Evolutionary conservation across 2,888 invertebrate species (phyloP).

Genomic region (Dermolepida albohirtum): DNA sequence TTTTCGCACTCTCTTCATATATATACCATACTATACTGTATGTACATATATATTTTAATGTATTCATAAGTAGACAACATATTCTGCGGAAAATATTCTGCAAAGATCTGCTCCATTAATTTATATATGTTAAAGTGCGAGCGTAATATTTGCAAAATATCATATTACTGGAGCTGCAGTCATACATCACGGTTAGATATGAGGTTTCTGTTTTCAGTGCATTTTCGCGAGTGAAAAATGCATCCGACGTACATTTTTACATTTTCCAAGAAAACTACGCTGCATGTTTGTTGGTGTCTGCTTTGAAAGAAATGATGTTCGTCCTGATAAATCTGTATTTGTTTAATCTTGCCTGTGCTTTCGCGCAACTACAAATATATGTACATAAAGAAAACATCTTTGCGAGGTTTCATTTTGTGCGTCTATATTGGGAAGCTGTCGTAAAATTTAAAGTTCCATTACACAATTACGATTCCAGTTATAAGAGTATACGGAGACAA

Average conservation of each 20-base stretch:
- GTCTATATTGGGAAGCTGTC: constrained; percentile 5
- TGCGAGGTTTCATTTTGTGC: constrained; percentile 6
- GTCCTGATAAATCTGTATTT: constrained; percentile 15
- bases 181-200: not conserved
- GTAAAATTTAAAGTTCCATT: constrained; percentile 35
- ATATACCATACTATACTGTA: too few relatives aligned
- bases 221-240: constrained; percentile 13
- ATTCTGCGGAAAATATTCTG: too few relatives aligned
- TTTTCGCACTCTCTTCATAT: too few relatives aligned
- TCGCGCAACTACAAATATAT: not conserved
- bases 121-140: not conserved
- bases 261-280: not conserved
- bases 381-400: not conserved
- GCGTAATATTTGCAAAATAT: constrained; percentile 10
- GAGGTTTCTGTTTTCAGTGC: too few relatives aligned
- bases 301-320: too few relatives aligned
- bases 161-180: not conserved
- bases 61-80: too few relatives aligned
- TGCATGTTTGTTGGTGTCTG: not conserved
- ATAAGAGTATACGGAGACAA: constrained; percentile 7
- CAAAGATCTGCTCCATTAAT: too few relatives aligned
- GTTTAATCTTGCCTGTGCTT: constrained; percentile 6
- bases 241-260: constrained; percentile 4
- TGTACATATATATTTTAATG: too few relatives aligned
- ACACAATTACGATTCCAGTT: constrained; percentile 18